Base-by-base conservation (phyloP, 2,888 invertebrate species). In the Campaea margaritaria region DNA sequence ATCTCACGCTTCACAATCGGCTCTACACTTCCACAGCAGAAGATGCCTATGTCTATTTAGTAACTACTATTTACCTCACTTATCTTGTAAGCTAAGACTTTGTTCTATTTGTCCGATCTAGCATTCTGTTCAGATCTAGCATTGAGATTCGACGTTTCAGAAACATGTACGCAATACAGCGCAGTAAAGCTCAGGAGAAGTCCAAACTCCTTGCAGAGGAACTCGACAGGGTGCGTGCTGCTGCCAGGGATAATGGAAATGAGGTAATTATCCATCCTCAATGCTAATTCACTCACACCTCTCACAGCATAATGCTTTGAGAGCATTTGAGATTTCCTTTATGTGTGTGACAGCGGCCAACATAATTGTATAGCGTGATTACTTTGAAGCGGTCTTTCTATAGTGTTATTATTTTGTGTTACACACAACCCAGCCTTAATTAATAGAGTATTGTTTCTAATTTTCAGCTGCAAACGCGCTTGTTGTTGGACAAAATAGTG, bases 181-280 rank as follows among this genome's bases (percentile, higher is more conserved):
- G 93, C 28, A 81, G 89, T 4, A 77, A 82, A 54, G 77, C 94
- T 44, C 83, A 91, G 42, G 90, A 91, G 60, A 86, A 85, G 63
- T 94, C 94, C 0, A 83, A 83, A 52, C 83, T 83, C 65, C 87
- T 93, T 2, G 91, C 89, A 0, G 85, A 89, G 53, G 89, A 93
- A 50, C 85, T 94, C 61, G 91, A 93, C 1, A 86, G 83, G 65
- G 90, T 94, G 2, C 89, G 93, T 12, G 82, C 86, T 8, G 85
- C 91, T n/a, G 95, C 94, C 1, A 68, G 83, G 44, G 88, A 82
- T 57, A 94, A 93, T 72, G 93, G 94, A 16, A 94, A 95, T 75
- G 89, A 93, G 70, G 91, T 93, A 69, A 92, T 21, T 21, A 21
- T 21, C 21, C 5, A 21, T 21, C 5, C 21, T 21, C 21, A n/a